Evolutionary conservation across 2,888 invertebrate genomes (phyloP), one percentile per base, ranked within the genome.

Genomic region (Elgonia sp.): DNA sequence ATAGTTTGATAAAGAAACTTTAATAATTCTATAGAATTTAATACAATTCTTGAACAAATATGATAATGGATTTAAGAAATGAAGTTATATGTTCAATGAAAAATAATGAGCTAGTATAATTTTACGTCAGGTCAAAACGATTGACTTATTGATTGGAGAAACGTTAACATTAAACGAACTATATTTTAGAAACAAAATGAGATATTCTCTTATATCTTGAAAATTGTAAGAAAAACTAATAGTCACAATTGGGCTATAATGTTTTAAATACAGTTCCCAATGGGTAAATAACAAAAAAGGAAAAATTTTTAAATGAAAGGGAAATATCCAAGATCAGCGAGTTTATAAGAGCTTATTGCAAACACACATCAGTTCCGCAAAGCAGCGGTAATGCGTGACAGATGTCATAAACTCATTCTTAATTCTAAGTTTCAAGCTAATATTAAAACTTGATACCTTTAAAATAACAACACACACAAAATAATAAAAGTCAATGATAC

Each of bases 121-220:
- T 76, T 76, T 76, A 63, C 10, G 63, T 63, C 63, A 16, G 76
- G 63, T 63, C 63, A 75, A 46, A 75, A 75, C 75, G 62, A 62
- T 62, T 75, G 75, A 75, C 75, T 75, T 75, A 75, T 75, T 75
- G 60, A 75, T 75, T 75, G 75, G 75, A 75, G 75, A 75, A 75
- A 75, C 40, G 62, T 46, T 55, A 46, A 57, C 42, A n/a, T 62
- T 62, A 42, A 46, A 75, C 46, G 37, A 63, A 62, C 29, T 62
- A 29, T 20, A 62, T 46, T 63, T 76, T 57, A 20, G 14, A 21
- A 21, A 29, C 60, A 18, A 53, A 63, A n/a, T 21, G 39, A 63
- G 29, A 50, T 46, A 63, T 63, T 20, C 40, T 57, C 20, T 5
- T 57, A 14, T 7, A 9, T 53, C 7, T 10, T 0, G 16, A 16